Evolutionary conservation across 2,797 vertebrate species (phyloP).

Genomic region (Danionella dracula): DNA sequence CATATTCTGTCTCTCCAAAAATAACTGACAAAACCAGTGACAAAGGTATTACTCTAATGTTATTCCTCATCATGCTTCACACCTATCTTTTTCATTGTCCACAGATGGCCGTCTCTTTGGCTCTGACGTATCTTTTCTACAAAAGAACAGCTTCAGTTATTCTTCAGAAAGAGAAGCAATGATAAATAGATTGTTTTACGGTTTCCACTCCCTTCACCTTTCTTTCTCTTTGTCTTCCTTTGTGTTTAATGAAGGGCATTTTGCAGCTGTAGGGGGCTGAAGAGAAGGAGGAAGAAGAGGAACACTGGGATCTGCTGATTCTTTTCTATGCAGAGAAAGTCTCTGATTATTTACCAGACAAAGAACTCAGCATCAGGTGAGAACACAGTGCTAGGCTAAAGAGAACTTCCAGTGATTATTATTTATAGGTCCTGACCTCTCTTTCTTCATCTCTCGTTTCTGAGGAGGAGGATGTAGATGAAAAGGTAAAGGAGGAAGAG

Average conservation of each 20-base stretch:
- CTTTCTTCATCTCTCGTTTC: constrained; percentile 49
- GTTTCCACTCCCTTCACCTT: constrained; percentile 57
- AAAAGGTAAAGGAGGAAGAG: constrained; percentile 61
- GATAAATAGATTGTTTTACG: constrained; percentile 14
- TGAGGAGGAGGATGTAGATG: constrained; percentile 60
- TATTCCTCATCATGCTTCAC: constrained; percentile 21
- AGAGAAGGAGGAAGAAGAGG: constrained; percentile 66
- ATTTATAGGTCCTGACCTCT: constrained; percentile 58
- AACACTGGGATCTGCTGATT: constrained; percentile 63
- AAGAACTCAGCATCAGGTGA: not conserved
- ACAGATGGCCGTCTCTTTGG: constrained; percentile 60
- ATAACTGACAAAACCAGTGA: too few species aligned
- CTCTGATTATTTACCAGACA: constrained; percentile 3
- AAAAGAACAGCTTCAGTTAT: not conserved
- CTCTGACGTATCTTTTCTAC: constrained; percentile 61
- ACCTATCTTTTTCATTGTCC: constrained; percentile 66
- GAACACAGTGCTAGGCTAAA: not conserved
- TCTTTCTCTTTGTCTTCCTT: constrained; percentile 68
- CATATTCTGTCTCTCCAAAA: too few species aligned
- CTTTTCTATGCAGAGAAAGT: constrained; percentile 62
- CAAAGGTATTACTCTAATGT: too few species aligned
- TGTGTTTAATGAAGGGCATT: constrained; percentile 57
- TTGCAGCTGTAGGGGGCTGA: constrained; percentile 60
- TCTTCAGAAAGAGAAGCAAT: constrained; percentile 19
- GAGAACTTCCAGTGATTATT: not conserved